A percentile compares a stretch with the other conserved stretches of the same genome.
phyloP scores from a whole-genome alignment of 2,888 invertebrate genomes.

The Perithous albicinctus region DNA sequence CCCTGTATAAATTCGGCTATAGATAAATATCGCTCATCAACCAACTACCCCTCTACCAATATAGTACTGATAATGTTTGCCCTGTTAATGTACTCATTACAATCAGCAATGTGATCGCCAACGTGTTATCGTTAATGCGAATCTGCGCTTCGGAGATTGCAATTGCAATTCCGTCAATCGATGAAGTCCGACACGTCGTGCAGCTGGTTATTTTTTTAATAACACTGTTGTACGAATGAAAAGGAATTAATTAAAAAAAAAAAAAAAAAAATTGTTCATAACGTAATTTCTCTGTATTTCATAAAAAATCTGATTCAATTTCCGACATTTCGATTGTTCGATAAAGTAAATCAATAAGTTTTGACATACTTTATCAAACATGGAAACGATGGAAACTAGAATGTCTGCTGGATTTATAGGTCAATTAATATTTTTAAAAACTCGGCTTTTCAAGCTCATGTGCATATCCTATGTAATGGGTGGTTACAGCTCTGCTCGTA shows the following conservation, averaged over 20 bases:
- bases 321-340: no score
- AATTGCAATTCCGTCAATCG: slow-evolving; percentile 4
- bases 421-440: no score
- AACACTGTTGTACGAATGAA: neutral
- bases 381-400: no score
- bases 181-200: neutral
- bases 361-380: no score
- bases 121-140: slow-evolving; percentile 9
- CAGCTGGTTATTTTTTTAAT: neutral
- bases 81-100: neutral
- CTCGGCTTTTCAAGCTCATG: no score
- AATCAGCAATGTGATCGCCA: neutral
- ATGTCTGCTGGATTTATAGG: no score
- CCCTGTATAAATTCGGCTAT: neutral
- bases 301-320: no score
- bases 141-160: neutral
- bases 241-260: neutral
- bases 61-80: neutral
- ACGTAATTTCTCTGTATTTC: no score
- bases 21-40: slow-evolving; percentile 16
- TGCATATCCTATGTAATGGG: no score
- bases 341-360: no score
- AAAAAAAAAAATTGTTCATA: no score
- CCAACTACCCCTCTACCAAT: neutral
- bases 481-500: no score